phyloP scores from a whole-genome alignment of 2,888 invertebrate genomes.

The Himalopsyche kuldschensis region DNA sequence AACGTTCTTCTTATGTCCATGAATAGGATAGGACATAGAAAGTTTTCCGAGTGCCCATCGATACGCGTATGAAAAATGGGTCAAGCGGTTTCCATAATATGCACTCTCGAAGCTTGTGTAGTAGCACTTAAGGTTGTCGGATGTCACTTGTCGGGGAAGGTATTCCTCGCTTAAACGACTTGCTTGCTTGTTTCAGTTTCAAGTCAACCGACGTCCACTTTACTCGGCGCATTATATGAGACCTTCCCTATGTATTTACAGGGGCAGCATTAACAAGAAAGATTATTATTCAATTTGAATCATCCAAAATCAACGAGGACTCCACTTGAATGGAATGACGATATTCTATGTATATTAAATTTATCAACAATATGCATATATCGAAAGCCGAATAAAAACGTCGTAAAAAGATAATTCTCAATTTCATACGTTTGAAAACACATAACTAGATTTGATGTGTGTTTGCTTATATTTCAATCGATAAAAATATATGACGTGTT shows the following conservation, averaged over 20 bases:
- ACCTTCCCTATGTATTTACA: not conserved
- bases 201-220: constrained; percentile 20
- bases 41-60: not conserved
- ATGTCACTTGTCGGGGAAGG: not conserved
- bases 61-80: constrained; percentile 4
- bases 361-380: too few relatives aligned
- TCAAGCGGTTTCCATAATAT: constrained; percentile 5
- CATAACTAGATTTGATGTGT: too few relatives aligned
- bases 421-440: too few relatives aligned
- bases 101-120: constrained; percentile 1
- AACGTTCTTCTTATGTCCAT: not conserved
- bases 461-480: too few relatives aligned
- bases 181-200: constrained; percentile 20
- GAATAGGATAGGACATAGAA: not conserved
- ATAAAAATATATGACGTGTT: too few relatives aligned
- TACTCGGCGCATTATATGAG: not conserved
- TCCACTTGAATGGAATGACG: too few relatives aligned
- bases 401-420: too few relatives aligned
- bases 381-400: too few relatives aligned
- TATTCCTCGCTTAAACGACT: constrained; percentile 12
- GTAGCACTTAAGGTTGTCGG: constrained; percentile 3
- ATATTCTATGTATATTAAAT: too few relatives aligned
- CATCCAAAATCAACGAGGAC: too few relatives aligned
- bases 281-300: too few relatives aligned
- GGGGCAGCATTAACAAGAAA: not conserved